Evolutionary conservation across 2,888 invertebrate species (phyloP), one percentile per base, ranked within the genome.

Genomic region (Hyppa rectilinea): DNA sequence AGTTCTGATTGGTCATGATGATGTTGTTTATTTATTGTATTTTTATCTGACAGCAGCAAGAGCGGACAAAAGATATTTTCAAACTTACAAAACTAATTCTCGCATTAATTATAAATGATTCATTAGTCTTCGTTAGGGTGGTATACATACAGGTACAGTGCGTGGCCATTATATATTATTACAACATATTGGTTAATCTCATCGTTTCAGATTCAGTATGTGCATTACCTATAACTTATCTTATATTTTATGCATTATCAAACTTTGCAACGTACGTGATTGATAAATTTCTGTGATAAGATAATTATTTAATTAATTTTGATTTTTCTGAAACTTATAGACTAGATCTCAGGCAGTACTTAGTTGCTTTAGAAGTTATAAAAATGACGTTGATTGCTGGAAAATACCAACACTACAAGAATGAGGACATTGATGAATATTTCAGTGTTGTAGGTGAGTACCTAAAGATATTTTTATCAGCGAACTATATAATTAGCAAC

Each of bases 381-480:
- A 92, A 88, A 85, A 97, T 97, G 97, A 94, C 95, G 64, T 90
- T 96, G 60, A 96, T 97, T 40, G 85, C 92, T 69, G 97, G 97
- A 85, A 97, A 96, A 89, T 97, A 97, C 90, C 96, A 96, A 83
- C 97, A 97, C 81, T 96, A 96, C 81, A 96, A 96, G 86, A 97
- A 97, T 92, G 97, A 97, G 88, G 97, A 97, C 89, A 92, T 97
- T 83, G 97, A 97, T 70, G 97, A 96, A 76, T 97, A 97, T 88
- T 97, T 97, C 83, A 93, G 94, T 87, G 96, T 96, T 63, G 92
- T 97, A 79, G 97, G 97, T 97, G 92, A 89, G 96, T 91, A 75
- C 36, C 40, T n/a, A 59, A 26, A 26, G 40, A 49, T 38, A 20
- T 53, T 12, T 61, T 60, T 20, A n/a, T 9, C 1, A 23, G 9